Conservation (phyloP, 2,113 vertebrate genomes). For the Lophura nycthemera region DNA sequence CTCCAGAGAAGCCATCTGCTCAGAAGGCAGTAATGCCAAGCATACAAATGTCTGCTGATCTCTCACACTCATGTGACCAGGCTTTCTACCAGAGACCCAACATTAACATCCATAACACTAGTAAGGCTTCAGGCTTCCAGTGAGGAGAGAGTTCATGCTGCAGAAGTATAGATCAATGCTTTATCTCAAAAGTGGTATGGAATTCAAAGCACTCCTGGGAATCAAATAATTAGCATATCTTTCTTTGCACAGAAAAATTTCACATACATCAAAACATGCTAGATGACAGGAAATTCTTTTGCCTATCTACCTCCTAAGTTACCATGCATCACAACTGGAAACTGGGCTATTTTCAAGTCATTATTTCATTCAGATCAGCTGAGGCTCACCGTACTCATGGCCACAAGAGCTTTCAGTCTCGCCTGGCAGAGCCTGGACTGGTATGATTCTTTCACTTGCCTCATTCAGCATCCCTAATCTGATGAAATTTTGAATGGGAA, state of each 20-base stretch:
- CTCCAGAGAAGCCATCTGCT: slow-evolving; percentile 12
- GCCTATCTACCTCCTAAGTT: not conserved
- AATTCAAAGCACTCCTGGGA: not conserved
- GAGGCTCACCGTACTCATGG: not conserved
- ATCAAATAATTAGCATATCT: not conserved
- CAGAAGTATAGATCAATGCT: not conserved
- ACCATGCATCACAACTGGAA: not conserved
- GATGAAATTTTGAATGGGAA: not conserved
- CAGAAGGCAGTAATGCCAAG: not conserved
- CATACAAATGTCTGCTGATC: not conserved
- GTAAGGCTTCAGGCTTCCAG: not conserved
- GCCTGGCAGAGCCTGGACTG: not conserved
- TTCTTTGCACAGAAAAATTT: not conserved
- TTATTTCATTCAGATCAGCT: not conserved
- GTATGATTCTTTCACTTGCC: not conserved
- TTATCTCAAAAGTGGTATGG: not conserved
- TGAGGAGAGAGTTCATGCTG: not conserved
- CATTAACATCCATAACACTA: not conserved
- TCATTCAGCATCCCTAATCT: not conserved
- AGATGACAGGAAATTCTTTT: not conserved
- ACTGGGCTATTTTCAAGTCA: not conserved
- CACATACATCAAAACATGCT: not conserved
- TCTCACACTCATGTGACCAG: accelerated
- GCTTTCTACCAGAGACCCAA: not conserved
- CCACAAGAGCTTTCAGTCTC: no score